Percentiles rank a stretch among this genome's conserved stretches.
Evolutionary conservation across 1,140 invertebrate genomes (phyloP).

Genomic region (Belonocnema kinseyi): DNA sequence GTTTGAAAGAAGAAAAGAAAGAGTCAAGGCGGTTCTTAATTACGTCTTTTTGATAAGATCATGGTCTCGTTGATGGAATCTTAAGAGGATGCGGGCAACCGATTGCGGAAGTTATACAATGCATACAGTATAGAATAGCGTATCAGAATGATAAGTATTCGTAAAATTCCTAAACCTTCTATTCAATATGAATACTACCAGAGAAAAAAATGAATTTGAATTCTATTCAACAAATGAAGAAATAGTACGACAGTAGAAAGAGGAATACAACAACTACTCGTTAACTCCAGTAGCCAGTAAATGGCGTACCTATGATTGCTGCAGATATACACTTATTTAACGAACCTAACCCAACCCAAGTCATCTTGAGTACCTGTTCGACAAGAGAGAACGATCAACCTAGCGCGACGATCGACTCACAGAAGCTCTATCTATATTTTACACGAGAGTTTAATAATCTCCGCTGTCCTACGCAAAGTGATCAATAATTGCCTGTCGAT

Average conservation of each 20-base stretch:
- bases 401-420: conserved; percentile 49
- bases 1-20: too few species aligned
- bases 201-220: too few species aligned
- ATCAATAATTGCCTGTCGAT: conserved; percentile 28
- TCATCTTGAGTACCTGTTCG: conserved; percentile 49
- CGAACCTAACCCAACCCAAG: conserved; percentile 54
- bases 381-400: conserved; percentile 57
- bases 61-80: conserved; percentile 7
- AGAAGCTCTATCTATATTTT: too few species aligned
- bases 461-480: conserved; percentile 4
- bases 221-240: too few species aligned
- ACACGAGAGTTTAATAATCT: conserved; percentile 5
- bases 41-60: conserved; percentile 18
- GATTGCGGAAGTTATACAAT: conserved; percentile 8
- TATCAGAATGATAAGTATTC: conserved; percentile 22
- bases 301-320: conserved; percentile 54
- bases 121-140: too few species aligned
- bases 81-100: conserved; percentile 14
- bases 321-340: conserved; percentile 60
- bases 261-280: conserved; percentile 31
- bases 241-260: too few species aligned
- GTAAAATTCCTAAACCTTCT: too few species aligned
- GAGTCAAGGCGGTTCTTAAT: conserved; percentile 18
- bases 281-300: conserved; percentile 57
- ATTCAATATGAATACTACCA: too few species aligned